Evolutionary conservation across 2,888 invertebrate genomes (phyloP), one percentile per base, ranked within the genome.

Genomic region (Alcis repandata): DNA sequence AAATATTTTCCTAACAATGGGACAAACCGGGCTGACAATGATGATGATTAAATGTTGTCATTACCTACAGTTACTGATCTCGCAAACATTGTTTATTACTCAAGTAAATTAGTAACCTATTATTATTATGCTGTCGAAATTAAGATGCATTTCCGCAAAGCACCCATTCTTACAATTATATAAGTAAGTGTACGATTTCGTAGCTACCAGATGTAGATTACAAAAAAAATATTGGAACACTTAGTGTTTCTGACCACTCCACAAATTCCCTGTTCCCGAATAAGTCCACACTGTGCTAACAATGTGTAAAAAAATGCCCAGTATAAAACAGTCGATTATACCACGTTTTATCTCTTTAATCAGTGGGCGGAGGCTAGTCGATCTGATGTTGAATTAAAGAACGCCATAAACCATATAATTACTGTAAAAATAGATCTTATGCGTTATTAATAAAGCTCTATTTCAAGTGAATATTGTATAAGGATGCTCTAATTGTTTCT

Each of bases 271-370:
- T 67, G 65, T 67, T 63, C 62, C 58, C 17, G 48, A 43, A 63
- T 56, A 56, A 36, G 9, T 53, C 56, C 45, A 58, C 60, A 45
- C 19, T 58, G 52, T 59, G 83, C 83, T 88, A 90, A 90, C 89
- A 88, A 86, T 88, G 87, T 88, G 85, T 56, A 90, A 89, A 90
- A 46, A 88, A 88, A 88, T 84, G 80, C 78, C 82, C 82, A 84
- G 79, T 86, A 86, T 86, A 89, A 90, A 90, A 90, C 89, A 85
- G 88, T 89, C 88, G 85, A 89, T 91, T 90, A 90, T 84, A 85
- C 83, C 81, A 82, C 82, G 77, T 83, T 87, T 88, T 91, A 91
- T 91, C 91, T 86, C 74, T 79, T 81, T 89, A 88, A 91, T 91
- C 91, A 88, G 83, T 86, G 88, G 91, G 91, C 89, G 91, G 84